Evolutionary conservation across 2,113 vertebrate genomes (phyloP).

Genomic region (Gasterosteus nipponicus): DNA sequence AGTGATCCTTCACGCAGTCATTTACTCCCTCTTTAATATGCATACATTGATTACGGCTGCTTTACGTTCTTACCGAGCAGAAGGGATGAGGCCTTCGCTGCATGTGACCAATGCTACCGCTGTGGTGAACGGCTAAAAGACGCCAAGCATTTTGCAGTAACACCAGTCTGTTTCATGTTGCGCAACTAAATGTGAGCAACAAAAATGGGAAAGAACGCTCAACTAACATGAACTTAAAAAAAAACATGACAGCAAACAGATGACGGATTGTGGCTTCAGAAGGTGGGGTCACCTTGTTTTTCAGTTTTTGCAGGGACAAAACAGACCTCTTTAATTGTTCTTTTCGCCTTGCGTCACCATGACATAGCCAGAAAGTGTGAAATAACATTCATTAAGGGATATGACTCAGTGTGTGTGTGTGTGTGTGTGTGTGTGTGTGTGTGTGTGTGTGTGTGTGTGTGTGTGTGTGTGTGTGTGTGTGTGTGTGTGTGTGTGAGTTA

Average conservation of each 20-base stretch:
- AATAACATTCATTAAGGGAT: conserved; percentile 78
- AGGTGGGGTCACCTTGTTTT: conserved; percentile 36
- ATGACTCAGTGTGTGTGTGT: conserved; percentile 32
- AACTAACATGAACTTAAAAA: not conserved
- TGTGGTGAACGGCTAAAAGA: not conserved
- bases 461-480: conserved; percentile 32
- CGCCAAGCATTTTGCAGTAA: not conserved
- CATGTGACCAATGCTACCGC: not conserved
- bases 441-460: conserved; percentile 41
- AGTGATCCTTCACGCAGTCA: not conserved
- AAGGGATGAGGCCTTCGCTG: not conserved
- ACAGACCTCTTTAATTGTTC: conserved; percentile 44
- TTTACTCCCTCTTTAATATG: not conserved
- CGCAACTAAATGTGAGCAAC: not conserved
- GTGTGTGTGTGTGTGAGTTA: conserved; percentile 40
- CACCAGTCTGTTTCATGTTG: not conserved
- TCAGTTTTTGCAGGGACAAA: conserved; percentile 38
- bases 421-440: conserved; percentile 29
- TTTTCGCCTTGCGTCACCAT: conserved; percentile 55
- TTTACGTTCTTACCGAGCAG: too few species aligned
- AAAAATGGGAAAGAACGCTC: not conserved
- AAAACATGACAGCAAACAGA: not conserved
- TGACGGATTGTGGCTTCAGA: not conserved
- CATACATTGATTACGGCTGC: not conserved
- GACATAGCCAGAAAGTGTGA: conserved; percentile 64